These are phyloP conservation scores for Nematolebias whitei DNA, from an alignment of 2,113 vertebrate genomes.

Conservation along the genomic window DNA sequence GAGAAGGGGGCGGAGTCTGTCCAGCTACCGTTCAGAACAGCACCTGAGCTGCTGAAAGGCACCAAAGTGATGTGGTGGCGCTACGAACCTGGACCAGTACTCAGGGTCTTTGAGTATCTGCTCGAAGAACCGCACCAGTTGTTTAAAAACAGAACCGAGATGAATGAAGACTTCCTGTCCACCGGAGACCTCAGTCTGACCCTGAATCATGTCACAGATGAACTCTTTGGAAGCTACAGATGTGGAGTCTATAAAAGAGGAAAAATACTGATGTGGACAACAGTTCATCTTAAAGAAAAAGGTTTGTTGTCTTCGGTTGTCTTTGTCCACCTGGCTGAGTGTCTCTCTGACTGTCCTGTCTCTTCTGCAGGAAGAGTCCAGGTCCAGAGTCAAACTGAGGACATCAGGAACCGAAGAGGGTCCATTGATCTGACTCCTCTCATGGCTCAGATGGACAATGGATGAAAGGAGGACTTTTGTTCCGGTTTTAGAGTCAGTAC, in stretches of 20 bases:
- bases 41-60: not conserved
- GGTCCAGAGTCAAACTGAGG: not conserved
- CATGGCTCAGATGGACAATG: not conserved
- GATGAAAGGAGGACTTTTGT: not conserved
- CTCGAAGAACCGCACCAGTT: not conserved
- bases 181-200: conserved; percentile 11
- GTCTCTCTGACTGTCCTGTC: not conserved
- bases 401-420: not conserved
- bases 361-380: not conserved
- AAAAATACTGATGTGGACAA: not conserved
- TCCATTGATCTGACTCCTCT: not conserved
- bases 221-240: not conserved
- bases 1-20: conserved; percentile 5
- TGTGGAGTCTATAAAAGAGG: not conserved
- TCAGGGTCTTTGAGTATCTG: not conserved
- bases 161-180: not conserved
- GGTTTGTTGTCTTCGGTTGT: not conserved
- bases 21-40: not conserved
- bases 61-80: not conserved
- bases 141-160: not conserved
- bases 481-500: not conserved
- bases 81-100: not conserved
- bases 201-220: not conserved
- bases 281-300: not conserved
- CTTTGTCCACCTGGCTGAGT: too few relatives aligned